A percentile compares a stretch with the other conserved stretches of the same genome.
phyloP scores from a whole-genome alignment of 2,888 invertebrate species.

The Dexiosoma caninum region DNA sequence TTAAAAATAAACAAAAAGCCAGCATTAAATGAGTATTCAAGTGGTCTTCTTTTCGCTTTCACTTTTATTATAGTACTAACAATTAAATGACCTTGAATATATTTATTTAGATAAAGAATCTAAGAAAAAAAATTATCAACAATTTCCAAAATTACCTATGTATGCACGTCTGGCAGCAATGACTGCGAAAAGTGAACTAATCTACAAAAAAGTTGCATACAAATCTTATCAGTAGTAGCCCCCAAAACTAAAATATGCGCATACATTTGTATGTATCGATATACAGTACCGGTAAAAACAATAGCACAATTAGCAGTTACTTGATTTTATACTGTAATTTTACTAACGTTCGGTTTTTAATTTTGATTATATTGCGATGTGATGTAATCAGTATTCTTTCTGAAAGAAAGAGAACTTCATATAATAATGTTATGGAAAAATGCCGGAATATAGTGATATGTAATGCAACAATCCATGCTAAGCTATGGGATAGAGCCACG shows the following conservation, averaged over 20 bases:
- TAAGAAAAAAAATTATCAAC: neutral
- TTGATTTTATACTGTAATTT: too few species aligned
- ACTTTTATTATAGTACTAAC: conserved; percentile 31
- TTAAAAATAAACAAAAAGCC: neutral
- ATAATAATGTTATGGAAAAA: too few species aligned
- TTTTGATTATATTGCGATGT: too few species aligned
- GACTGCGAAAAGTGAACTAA: conserved; percentile 55
- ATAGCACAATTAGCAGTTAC: too few species aligned
- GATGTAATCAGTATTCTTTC: too few species aligned
- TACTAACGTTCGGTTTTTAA: too few species aligned
- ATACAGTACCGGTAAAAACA: too few species aligned
- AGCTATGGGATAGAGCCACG: too few species aligned
- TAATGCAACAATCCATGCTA: too few species aligned
- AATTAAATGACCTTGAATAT: conserved; percentile 43
- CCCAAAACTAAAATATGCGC: neutral
- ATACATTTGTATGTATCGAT: neutral
- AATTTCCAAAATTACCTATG: conserved; percentile 5
- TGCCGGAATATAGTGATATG: too few species aligned
- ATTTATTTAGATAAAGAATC: conserved; percentile 36
- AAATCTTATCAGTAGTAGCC: conserved; percentile 53
- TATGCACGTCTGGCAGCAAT: conserved; percentile 39
- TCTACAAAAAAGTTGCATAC: conserved; percentile 44
- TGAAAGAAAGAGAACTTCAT: too few species aligned
- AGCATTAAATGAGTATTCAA: neutral
- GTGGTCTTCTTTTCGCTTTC: conserved; percentile 21